These are phyloP conservation scores for Anser brachyrhynchus DNA, from an alignment of 2,113 vertebrate genomes.

Conservation along the genomic window DNA sequence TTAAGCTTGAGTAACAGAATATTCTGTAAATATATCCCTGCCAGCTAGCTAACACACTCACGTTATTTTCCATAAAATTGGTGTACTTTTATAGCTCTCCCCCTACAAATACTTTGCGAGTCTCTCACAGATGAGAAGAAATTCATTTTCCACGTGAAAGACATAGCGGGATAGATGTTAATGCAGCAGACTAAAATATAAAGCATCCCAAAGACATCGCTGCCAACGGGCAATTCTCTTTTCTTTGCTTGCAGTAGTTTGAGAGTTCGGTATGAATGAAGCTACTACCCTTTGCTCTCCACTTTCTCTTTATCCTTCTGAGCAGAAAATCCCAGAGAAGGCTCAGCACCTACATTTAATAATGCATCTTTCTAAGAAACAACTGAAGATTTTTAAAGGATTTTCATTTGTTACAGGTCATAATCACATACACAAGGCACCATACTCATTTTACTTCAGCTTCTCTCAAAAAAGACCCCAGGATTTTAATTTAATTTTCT, in stretches of 20 bases:
- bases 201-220: background rate
- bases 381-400: background rate
- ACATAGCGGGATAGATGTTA: background rate
- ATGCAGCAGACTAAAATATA: background rate
- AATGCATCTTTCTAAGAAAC: background rate
- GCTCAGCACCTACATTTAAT: background rate
- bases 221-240: background rate
- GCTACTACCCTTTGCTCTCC: background rate
- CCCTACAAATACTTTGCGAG: background rate
- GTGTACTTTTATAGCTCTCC: background rate
- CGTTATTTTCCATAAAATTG: background rate
- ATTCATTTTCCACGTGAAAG: background rate
- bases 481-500: background rate
- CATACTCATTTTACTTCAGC: background rate
- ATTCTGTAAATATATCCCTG: slow-evolving; percentile 1
- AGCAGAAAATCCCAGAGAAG: slow-evolving; percentile 2
- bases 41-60: background rate
- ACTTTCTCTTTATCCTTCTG: background rate
- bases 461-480: background rate
- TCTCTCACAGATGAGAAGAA: background rate
- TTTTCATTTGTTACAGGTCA: slow-evolving; percentile 1
- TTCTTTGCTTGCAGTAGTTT: background rate
- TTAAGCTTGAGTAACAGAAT: background rate
- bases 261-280: background rate
- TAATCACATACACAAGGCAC: rapidly evolving